These are phyloP conservation scores for Sebastes glaucus DNA, from an alignment of 2,797 vertebrate species.

Conservation along the genomic window DNA sequence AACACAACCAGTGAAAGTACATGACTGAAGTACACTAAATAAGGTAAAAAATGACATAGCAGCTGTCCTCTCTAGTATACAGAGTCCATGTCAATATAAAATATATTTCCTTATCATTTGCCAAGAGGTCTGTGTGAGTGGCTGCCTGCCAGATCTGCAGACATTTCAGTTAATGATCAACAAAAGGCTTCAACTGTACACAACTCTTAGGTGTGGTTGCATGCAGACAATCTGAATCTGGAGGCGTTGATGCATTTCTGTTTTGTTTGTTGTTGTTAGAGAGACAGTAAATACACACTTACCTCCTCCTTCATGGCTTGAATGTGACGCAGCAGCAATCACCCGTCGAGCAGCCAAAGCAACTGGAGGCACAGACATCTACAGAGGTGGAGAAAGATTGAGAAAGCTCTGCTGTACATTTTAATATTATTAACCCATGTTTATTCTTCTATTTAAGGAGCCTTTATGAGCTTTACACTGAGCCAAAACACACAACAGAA, in stretches of 20 bases:
- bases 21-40: neutral
- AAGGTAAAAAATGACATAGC: neutral
- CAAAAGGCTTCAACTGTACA: neutral
- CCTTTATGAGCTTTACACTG: neutral
- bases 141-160: constrained; percentile 32
- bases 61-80: neutral
- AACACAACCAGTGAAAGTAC: neutral
- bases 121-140: neutral
- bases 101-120: neutral
- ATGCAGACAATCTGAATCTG: neutral
- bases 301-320: constrained; percentile 79
- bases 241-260: neutral
- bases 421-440: neutral
- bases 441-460: neutral
- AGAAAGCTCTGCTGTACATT: neutral
- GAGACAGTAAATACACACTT: constrained; percentile 8
- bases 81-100: neutral
- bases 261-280: neutral
- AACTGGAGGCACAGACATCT: constrained; percentile 71
- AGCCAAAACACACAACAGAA: neutral
- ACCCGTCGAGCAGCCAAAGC: constrained; percentile 63
- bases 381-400: neutral
- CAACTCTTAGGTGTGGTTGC: neutral
- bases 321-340: constrained; percentile 78
- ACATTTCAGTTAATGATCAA: constrained; percentile 43